Base-by-base conservation (phyloP, 2,888 invertebrate species). In the Candidula unifasciata region DNA sequence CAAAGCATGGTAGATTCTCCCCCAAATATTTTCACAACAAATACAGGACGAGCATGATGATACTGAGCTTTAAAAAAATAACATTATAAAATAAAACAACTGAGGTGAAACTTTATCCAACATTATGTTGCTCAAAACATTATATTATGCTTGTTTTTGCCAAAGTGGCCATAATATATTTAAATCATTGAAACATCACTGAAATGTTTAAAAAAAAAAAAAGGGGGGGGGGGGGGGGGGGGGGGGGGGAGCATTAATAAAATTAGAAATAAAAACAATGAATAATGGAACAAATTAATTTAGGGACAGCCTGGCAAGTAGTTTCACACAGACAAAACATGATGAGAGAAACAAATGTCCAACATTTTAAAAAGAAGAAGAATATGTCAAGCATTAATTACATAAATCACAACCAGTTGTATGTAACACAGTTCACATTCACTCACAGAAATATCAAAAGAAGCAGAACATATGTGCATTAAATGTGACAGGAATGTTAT, bases 351-450 rank as follows among this genome's bases (percentile, higher is more conserved):
- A 21, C 60, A n/a, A n/a, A n/a, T 16, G 21, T n/a, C 21, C 8
- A 18, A n/a, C n/a, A 2, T 21, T 13, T 5, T 24, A 18, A 35
- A 52, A 27, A 5, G 10, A 30, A 71, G 37, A 10, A 74, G 8
- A 74, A 74, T 27, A 2, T 13, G 16, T n/a, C 13, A 27, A 52
- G 52, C 52, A 27, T 27, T 74, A 6, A 74, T 74, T 52, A 52
- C 52, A 52, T 52, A 74, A 27, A 27, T 71, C 71, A 71, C 71
- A 71, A 71, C 71, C 71, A 71, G 71, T 71, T 35, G 35, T 27
- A 60, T 60, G 16, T 74, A 71, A 74, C 52, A 74, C 52, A 27
- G 52, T 27, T 27, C 1, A 3, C 71, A 71, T n/a, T 37, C 71
- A 71, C 71, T 71, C 24, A 37, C 37, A 37, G 24, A 71, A 24